Percentiles rank a stretch among this genome's conserved stretches.
Conservation (phyloP, 2,888 invertebrate species). For the Tribolium freemani region DNA sequence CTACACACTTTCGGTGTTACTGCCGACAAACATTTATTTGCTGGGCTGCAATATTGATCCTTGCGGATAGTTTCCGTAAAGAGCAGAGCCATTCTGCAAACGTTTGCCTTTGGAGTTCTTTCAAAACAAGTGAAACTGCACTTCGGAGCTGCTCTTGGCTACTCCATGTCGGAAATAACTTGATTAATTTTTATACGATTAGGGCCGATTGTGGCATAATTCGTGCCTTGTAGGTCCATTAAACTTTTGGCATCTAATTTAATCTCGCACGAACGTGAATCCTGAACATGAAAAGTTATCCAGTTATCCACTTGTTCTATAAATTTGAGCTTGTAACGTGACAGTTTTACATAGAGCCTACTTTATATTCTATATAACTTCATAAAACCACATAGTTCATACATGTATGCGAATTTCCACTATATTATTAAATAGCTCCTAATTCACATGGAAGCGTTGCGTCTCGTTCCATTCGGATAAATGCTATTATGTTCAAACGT, state of each 20-base stretch:
- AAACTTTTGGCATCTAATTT: slow-evolving; percentile 64
- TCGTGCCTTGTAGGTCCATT: slow-evolving; percentile 50
- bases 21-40: slow-evolving; percentile 46
- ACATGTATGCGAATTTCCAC: slow-evolving; percentile 50
- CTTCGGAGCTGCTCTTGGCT: slow-evolving; percentile 20
- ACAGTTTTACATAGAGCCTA: slow-evolving; percentile 64
- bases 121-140: slow-evolving; percentile 40
- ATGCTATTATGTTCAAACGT: slow-evolving; percentile 28
- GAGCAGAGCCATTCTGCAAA: slow-evolving; percentile 18
- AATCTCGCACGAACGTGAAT: slow-evolving; percentile 61
- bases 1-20: slow-evolving; percentile 48
- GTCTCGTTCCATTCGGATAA: slow-evolving; percentile 25
- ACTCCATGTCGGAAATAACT: background rate
- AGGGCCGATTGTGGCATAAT: slow-evolving; percentile 5
- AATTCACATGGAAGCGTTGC: slow-evolving; percentile 24
- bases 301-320: slow-evolving; percentile 66
- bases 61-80: slow-evolving; percentile 12
- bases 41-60: slow-evolving; percentile 31
- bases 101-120: slow-evolving; percentile 24
- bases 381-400: slow-evolving; percentile 53
- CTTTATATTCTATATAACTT: slow-evolving; percentile 61
- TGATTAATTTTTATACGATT: background rate
- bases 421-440: slow-evolving; percentile 50
- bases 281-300: slow-evolving; percentile 63
- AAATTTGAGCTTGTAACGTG: slow-evolving; percentile 65